phyloP scores from a whole-genome alignment of 2,113 vertebrate species.

The Lampris incognitus region DNA sequence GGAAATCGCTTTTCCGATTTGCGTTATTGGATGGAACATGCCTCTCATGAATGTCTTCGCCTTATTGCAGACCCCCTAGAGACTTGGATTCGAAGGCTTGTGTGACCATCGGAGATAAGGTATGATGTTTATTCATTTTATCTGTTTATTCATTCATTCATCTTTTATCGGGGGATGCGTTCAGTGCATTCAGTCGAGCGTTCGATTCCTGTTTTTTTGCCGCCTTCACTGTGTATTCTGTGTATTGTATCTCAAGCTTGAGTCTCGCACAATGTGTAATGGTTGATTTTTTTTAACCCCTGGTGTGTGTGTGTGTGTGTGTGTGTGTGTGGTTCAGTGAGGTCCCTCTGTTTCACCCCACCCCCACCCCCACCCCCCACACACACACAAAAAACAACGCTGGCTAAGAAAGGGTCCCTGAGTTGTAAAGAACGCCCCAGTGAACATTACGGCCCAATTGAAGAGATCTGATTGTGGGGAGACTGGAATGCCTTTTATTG shows the following conservation, averaged over 20 bases:
- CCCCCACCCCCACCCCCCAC: background rate
- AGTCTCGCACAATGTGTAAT: slow-evolving; percentile 17
- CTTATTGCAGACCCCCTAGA: slow-evolving; percentile 88
- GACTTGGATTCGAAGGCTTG: slow-evolving; percentile 96
- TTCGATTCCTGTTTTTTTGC: background rate
- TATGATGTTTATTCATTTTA: slow-evolving; percentile 47
- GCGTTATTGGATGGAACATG: too few relatives aligned
- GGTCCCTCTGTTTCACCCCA: background rate
- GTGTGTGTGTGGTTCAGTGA: slow-evolving; percentile 22
- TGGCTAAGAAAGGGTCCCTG: slow-evolving; percentile 19
- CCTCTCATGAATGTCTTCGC: background rate
- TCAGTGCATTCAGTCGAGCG: too few relatives aligned
- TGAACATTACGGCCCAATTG: slow-evolving; percentile 63
- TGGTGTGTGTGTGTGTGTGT: background rate
- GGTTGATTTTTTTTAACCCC: background rate
- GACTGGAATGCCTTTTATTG: slow-evolving; percentile 75
- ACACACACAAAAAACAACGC: background rate
- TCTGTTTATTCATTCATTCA: background rate
- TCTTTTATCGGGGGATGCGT: background rate
- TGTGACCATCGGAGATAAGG: slow-evolving; percentile 96
- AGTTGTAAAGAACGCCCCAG: slow-evolving; percentile 51
- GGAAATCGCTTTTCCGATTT: background rate
- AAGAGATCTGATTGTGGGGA: slow-evolving; percentile 70
- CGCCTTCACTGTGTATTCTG: too few relatives aligned
- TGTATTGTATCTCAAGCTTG: background rate